Base-by-base conservation (phyloP, 2,888 invertebrate genomes). In the Leptogaster cylindrica region DNA sequence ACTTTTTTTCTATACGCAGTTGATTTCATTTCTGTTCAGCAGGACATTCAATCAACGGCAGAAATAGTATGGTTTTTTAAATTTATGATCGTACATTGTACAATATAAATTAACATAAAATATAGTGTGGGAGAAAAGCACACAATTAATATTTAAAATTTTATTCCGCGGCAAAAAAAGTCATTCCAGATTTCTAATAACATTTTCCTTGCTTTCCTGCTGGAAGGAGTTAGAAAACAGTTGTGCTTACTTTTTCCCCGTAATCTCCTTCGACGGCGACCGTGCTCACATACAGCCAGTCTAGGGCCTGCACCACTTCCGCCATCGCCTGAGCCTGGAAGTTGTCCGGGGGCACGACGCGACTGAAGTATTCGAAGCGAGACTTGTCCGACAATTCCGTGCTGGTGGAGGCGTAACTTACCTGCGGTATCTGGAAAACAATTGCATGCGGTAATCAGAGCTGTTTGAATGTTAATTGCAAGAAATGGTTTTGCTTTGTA, bases 211-310 rank as follows among this genome's bases (percentile, higher is more conserved):
- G n/a, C n/a, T n/a, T n/a, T n/a, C n/a, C n/a, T n/a, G n/a, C n/a
- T n/a, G n/a, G n/a, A 31, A 31, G 6, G 31, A 6, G 31, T 31
- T 31, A 31, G 10, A 31, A 31, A 31, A 7, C 10, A 41, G n/a
- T n/a, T n/a, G 10, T n/a, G 3, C 23, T 83, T 73, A 87, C 88
- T 79, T 86, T 86, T 77, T 89, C 88, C 2, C 91, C 91, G 74
- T 91, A 91, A 73, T 89, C 89, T 10, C 91, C 91, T 73, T 89
- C 89, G 36, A 89, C 89, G 18, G 89, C 89, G 5, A 91, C 86
- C 0, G 90, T 90, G 14, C 89, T 89, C 2, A 91, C 89, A 76
- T 89, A 91, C 72, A 84, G 88, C 90, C 90, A 91, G 36, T 86
- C 86, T n/a, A 89, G 81, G 68, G 83, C 83, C 67, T 83, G 83